Conservation (phyloP, 2,113 vertebrate genomes). For the Marmota flaviventris region DNA sequence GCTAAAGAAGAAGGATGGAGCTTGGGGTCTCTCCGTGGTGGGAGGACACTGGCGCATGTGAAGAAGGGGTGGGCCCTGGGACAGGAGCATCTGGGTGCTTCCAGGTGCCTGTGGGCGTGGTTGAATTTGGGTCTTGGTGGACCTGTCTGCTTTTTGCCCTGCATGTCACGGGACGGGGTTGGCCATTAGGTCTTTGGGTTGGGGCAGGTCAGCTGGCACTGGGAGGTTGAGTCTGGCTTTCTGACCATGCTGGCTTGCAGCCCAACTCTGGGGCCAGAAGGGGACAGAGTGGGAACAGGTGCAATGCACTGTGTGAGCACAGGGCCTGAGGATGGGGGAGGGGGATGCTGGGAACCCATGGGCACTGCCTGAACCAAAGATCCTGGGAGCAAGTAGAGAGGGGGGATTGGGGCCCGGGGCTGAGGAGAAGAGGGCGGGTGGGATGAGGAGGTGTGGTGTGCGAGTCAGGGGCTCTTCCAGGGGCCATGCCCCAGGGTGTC, state of each 20-base stretch:
- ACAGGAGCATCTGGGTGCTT: too few relatives aligned
- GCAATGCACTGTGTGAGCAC: not conserved
- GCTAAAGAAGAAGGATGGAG: not conserved
- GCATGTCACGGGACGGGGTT: rapidly evolving
- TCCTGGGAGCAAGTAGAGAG: not conserved
- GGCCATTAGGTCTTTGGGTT: not conserved
- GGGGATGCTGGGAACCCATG: not conserved
- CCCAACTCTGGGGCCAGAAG: not conserved
- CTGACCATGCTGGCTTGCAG: not conserved
- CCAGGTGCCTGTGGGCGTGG: rapidly evolving
- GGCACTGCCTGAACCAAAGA: not conserved
- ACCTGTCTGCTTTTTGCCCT: not conserved
- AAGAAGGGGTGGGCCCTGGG: rapidly evolving
- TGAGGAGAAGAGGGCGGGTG: rapidly evolving
- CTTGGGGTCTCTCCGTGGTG: rapidly evolving
- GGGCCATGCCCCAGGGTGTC: rapidly evolving
- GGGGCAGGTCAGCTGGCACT: rapidly evolving
- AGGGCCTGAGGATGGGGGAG: not conserved
- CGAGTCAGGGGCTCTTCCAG: not conserved
- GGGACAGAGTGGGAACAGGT: not conserved
- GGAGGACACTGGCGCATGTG: rapidly evolving
- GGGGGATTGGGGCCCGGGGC: rapidly evolving
- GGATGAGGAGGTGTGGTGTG: too few relatives aligned
- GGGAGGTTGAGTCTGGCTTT: not conserved
- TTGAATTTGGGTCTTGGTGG: too few relatives aligned